A percentile compares a stretch with the other conserved stretches of the same genome.
Conservation (phyloP, 2,113 vertebrate species). For the Piprites chloris region DNA sequence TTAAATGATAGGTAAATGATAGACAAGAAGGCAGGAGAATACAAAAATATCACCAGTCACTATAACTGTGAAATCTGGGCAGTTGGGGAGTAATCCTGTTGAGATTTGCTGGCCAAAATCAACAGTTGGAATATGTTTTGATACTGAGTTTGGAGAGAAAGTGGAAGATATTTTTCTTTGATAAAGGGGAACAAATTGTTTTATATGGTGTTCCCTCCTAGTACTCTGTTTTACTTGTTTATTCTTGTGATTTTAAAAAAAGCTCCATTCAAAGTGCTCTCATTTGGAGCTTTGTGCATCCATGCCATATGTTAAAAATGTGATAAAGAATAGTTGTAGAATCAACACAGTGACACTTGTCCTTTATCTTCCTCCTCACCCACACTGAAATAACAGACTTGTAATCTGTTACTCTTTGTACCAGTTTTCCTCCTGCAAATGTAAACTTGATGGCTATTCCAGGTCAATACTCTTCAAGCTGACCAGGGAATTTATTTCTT, state of each 20-base stretch:
- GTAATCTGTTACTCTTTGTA: not conserved
- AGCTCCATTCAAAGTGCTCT: not conserved
- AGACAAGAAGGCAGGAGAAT: not conserved
- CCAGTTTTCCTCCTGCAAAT: not conserved
- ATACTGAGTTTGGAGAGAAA: not conserved
- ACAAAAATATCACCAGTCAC: not conserved
- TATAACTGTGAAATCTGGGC: not conserved
- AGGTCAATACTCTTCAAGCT: not conserved
- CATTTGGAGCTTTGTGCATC: not conserved
- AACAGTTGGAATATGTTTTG: not conserved
- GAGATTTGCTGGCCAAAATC: not conserved
- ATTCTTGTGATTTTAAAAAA: slow-evolving; percentile 14
- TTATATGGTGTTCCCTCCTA: not conserved
- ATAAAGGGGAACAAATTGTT: not conserved
- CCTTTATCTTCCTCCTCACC: not conserved
- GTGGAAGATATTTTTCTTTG: not conserved
- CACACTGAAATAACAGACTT: slow-evolving; percentile 1
- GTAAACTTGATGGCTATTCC: not conserved
- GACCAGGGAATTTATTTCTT: not conserved
- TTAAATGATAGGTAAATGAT: not conserved
- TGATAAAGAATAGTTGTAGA: slow-evolving; percentile 19
- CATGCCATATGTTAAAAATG: slow-evolving; percentile 38
- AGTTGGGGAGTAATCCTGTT: not conserved
- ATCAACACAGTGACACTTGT: not conserved
- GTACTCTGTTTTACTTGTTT: slow-evolving; percentile 26